Conservation (phyloP, 92 coral and sea anemone genomes). For the Heteractis magnifica region DNA sequence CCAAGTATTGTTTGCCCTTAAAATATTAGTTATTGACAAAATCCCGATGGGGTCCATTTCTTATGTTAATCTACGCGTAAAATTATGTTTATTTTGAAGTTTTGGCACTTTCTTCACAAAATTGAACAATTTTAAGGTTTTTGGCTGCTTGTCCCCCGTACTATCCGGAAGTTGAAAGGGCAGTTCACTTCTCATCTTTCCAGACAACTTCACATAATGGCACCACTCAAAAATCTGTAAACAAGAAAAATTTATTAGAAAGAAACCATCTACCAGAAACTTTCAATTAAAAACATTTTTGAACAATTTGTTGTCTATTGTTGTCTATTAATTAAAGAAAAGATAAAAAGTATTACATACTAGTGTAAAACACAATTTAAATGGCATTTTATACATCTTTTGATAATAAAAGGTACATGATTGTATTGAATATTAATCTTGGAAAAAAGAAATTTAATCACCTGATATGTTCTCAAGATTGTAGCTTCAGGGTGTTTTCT, state of each 20-base stretch:
- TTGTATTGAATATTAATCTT: neutral
- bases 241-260: neutral
- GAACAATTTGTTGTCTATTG: no score
- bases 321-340: no score
- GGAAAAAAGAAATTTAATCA: neutral
- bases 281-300: neutral
- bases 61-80: neutral
- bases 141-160: no score
- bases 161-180: conserved; percentile 13
- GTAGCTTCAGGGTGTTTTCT: conserved; percentile 52
- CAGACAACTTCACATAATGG: conserved; percentile 33
- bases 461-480: conserved; percentile 52
- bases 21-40: neutral
- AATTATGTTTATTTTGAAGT: no score
- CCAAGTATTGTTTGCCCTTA: neutral
- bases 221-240: conserved; percentile 58
- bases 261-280: neutral
- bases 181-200: conserved; percentile 24
- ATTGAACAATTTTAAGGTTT: no score
- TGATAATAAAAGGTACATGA: neutral
- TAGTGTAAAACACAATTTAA: neutral
- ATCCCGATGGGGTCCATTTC: conserved; percentile 4
- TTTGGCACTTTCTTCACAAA: no score
- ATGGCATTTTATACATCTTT: neutral
- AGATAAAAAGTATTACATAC: no score